phyloP scores from a whole-genome alignment of 2,797 vertebrate species.

The Chromobotia macracanthus region DNA sequence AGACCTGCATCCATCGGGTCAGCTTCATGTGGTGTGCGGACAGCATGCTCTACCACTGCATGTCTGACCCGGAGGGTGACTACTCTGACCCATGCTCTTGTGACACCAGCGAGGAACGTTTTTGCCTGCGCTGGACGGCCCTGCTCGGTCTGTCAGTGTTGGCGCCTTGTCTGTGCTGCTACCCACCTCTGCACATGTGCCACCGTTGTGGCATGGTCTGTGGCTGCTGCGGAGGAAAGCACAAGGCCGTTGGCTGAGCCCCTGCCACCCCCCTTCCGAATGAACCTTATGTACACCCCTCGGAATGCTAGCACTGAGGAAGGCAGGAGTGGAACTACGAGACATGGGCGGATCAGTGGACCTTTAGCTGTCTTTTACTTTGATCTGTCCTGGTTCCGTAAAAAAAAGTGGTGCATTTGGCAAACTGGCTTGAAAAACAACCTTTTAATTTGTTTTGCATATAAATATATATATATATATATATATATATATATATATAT shows the following conservation, averaged over 20 bases:
- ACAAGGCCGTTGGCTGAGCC: constrained; percentile 90
- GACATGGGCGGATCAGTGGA: background rate
- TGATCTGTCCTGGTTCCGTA: constrained; percentile 48
- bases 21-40: constrained; percentile 99
- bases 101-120: constrained; percentile 89
- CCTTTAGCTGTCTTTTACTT: constrained; percentile 13
- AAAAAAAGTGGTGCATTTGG: constrained; percentile 59
- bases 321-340: constrained; percentile 22
- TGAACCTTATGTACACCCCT: constrained; percentile 62
- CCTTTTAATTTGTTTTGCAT: constrained; percentile 42
- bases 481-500: constrained; percentile 27
- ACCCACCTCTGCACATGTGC: constrained; percentile 92
- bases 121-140: constrained; percentile 96
- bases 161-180: constrained; percentile 98
- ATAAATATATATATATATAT: constrained; percentile 7
- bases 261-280: constrained; percentile 44
- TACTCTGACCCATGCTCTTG: constrained; percentile 97
- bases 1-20: constrained; percentile 86
- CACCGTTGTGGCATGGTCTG: constrained; percentile 91
- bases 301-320: constrained; percentile 29
- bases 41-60: constrained; percentile 99
- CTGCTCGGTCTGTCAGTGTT: constrained; percentile 91
- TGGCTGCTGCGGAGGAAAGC: constrained; percentile 93
- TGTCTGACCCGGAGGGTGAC: constrained; percentile 98
- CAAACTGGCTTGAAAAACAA: constrained; percentile 56